Evolutionary conservation across 2,888 invertebrate genomes (phyloP).

Genomic region (Zaprionus lineosus): DNA sequence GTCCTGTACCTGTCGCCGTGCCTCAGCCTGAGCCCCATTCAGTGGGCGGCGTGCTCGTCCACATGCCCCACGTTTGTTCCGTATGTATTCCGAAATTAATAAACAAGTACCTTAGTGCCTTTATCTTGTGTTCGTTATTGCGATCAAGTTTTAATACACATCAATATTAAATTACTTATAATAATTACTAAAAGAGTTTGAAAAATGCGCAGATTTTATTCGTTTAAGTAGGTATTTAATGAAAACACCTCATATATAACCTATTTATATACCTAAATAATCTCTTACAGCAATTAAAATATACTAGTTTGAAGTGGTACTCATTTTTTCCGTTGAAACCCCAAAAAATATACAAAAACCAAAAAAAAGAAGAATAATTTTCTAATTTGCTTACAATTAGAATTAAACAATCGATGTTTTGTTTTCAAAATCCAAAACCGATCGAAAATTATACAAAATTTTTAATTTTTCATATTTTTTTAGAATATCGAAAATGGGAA

Average conservation of each 20-base stretch:
- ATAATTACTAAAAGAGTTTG: constrained; percentile 16
- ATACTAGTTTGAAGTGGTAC: constrained; percentile 45
- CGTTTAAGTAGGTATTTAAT: constrained; percentile 67
- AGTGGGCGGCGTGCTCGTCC: constrained; percentile 93
- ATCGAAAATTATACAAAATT: constrained; percentile 64
- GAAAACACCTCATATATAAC: constrained; percentile 44
- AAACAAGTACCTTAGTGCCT: constrained; percentile 23
- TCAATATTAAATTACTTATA: constrained; percentile 5
- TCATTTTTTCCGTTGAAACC: constrained; percentile 22
- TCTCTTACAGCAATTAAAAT: constrained; percentile 61
- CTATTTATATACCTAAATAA: constrained; percentile 34
- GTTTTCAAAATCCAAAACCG: constrained; percentile 38
- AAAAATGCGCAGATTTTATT: constrained; percentile 41
- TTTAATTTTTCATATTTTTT: constrained; percentile 79
- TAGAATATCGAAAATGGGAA: constrained; percentile 83
- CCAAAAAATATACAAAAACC: constrained; percentile 12
- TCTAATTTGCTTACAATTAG: constrained; percentile 14
- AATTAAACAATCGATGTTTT: constrained; percentile 12
- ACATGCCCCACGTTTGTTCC: constrained; percentile 95
- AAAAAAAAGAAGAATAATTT: too few species aligned
- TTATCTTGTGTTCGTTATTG: constrained; percentile 52
- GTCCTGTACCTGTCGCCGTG: constrained; percentile 84
- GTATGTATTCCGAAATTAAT: constrained; percentile 80
- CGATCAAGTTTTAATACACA: constrained; percentile 44
- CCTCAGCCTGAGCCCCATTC: constrained; percentile 89